Conservation (phyloP, 2,797 vertebrate species). For the Perodicticus potto region DNA sequence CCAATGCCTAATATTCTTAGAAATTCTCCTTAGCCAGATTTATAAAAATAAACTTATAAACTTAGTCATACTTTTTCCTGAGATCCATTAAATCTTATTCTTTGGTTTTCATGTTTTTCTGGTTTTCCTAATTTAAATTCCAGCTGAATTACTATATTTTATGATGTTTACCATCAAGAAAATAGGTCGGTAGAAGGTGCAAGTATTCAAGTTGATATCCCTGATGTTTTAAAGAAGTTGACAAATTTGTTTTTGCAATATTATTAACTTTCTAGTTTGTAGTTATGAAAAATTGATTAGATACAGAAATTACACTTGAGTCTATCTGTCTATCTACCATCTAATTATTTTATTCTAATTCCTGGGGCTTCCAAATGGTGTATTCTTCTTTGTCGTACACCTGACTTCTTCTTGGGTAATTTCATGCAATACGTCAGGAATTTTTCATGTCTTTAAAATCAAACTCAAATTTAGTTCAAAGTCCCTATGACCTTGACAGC, state of each 20-base stretch:
- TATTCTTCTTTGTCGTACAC: background rate
- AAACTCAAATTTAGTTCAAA: conserved; percentile 42
- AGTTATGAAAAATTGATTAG: background rate
- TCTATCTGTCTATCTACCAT: background rate
- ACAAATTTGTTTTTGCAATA: conserved; percentile 17
- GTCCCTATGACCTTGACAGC: background rate
- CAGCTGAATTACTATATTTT: background rate
- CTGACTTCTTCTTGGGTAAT: background rate
- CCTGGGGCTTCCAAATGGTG: background rate
- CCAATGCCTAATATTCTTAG: background rate
- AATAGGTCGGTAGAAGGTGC: background rate
- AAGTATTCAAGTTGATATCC: background rate
- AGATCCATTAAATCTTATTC: background rate
- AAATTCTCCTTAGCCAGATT: background rate
- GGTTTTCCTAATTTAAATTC: conserved; percentile 43
- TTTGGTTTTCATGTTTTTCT: background rate
- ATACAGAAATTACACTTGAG: background rate
- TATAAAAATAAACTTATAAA: background rate
- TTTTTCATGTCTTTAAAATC: conserved; percentile 35
- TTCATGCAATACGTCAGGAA: background rate
- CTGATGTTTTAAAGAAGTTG: background rate
- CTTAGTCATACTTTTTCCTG: background rate
- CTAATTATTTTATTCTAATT: background rate
- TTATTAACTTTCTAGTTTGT: conserved; percentile 24
- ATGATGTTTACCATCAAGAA: background rate